These are phyloP conservation scores for Mallotus villosus DNA, from an alignment of 2,797 vertebrate species.

Conservation along the genomic window DNA sequence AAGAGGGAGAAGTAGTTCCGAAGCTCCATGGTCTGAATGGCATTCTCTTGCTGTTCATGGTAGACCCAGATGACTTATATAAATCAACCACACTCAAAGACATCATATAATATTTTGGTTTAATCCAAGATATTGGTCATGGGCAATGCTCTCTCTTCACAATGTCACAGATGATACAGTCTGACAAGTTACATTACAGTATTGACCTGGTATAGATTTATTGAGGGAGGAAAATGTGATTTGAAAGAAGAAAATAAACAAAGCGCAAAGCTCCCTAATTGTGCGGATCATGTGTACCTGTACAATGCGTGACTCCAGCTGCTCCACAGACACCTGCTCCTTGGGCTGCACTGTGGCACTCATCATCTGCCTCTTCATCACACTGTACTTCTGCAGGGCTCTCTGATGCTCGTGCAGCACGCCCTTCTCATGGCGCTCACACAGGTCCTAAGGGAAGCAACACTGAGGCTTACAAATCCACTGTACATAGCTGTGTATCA, in stretches of 20 bases:
- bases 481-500: no score
- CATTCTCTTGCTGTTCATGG: slow-evolving; percentile 88
- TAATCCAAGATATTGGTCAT: neutral
- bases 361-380: slow-evolving; percentile 97
- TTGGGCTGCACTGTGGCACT: slow-evolving; percentile 86
- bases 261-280: neutral
- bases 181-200: neutral
- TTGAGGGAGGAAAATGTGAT: neutral
- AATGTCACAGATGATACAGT: slow-evolving; percentile 1
- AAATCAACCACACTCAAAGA: neutral
- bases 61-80: neutral
- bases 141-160: slow-evolving; percentile 2
- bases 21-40: slow-evolving; percentile 95
- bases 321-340: slow-evolving; percentile 88
- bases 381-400: slow-evolving; percentile 89
- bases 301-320: slow-evolving; percentile 92
- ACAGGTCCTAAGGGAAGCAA: slow-evolving; percentile 82
- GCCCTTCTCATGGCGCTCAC: slow-evolving; percentile 95
- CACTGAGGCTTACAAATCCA: neutral
- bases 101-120: neutral
- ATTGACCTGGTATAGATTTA: neutral
- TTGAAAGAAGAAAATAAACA: neutral
- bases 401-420: slow-evolving; percentile 94
- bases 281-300: slow-evolving; percentile 75
- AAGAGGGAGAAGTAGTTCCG: slow-evolving; percentile 95